phyloP scores from a whole-genome alignment of 2,113 vertebrate genomes.

The Tonatia bakeri region DNA sequence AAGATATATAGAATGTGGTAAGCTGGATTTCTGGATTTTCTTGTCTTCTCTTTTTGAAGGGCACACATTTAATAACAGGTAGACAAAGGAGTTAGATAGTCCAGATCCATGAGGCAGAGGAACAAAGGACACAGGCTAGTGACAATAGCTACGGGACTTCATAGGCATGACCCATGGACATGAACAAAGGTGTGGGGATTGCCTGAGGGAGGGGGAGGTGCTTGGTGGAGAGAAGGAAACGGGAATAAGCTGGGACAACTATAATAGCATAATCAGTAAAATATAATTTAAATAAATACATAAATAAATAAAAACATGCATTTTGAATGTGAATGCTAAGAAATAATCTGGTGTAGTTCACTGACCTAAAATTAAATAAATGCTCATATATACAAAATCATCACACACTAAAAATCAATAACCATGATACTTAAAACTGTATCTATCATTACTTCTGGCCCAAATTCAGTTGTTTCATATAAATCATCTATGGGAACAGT shows the following conservation, averaged over 20 bases:
- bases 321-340: background rate
- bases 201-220: no score
- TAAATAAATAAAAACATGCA: background rate
- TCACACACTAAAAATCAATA: background rate
- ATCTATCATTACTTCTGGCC: background rate
- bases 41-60: background rate
- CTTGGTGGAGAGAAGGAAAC: no score
- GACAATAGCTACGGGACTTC: background rate
- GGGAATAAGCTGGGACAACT: no score
- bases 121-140: background rate
- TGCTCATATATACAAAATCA: background rate
- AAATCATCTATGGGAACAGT: background rate
- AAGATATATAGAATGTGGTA: background rate
- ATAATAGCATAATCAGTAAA: no score
- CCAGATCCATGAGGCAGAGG: rapidly evolving
- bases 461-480: background rate
- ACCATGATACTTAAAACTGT: background rate
- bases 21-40: background rate
- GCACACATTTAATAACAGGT: background rate
- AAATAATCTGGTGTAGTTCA: background rate
- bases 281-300: no score
- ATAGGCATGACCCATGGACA: no score
- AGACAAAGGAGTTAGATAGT: background rate
- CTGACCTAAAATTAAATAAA: background rate
- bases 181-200: no score